Conservation (phyloP, 2,888 invertebrate species). For the Ichneumoninae sp. region DNA sequence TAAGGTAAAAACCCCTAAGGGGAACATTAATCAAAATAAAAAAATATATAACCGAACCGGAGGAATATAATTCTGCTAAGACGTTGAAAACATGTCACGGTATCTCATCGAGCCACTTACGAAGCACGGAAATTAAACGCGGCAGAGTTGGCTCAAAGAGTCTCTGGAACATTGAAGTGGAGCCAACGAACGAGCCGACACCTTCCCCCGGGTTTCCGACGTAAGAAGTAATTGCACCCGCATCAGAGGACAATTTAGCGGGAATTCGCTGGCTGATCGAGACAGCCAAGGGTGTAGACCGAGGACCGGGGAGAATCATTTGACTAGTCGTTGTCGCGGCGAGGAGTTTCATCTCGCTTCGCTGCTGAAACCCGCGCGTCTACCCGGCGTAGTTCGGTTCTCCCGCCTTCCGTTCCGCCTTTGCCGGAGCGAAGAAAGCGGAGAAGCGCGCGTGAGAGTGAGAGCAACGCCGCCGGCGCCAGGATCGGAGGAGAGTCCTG, state of each 20-base stretch:
- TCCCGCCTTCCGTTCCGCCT: constrained; percentile 35
- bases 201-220: constrained; percentile 61
- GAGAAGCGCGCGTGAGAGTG: constrained; percentile 8
- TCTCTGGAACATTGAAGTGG: too few relatives aligned
- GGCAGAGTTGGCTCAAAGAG: too few relatives aligned
- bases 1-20: too few relatives aligned
- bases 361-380: constrained; percentile 41
- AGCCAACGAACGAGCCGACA: constrained; percentile 1
- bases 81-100: background rate
- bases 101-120: background rate
- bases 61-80: background rate
- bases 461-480: constrained; percentile 10
- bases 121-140: constrained; percentile 36
- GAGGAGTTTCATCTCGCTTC: constrained; percentile 56
- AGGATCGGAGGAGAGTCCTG: constrained; percentile 8
- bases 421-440: constrained; percentile 37
- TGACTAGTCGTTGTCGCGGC: constrained; percentile 16
- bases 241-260: constrained; percentile 68
- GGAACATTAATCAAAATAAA: too few relatives aligned
- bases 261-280: constrained; percentile 53
- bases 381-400: constrained; percentile 35
- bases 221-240: constrained; percentile 66
- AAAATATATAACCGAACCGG: background rate
- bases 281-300: constrained; percentile 3
- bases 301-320: constrained; percentile 40